A percentile compares a stretch with the other conserved stretches of the same genome.
phyloP scores from a whole-genome alignment of 2,888 invertebrate genomes.

The Cinara cedri region DNA sequence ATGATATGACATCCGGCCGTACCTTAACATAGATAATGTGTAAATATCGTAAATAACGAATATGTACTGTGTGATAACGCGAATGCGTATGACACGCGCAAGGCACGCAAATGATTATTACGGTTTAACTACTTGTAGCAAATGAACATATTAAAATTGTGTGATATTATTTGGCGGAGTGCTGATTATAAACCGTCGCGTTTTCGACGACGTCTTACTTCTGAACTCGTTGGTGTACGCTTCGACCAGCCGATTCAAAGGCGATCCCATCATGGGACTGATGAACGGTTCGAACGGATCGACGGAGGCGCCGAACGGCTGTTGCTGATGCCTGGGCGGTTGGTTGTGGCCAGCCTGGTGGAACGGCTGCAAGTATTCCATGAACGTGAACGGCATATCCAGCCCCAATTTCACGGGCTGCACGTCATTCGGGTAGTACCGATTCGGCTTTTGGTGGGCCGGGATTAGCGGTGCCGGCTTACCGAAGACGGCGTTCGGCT shows the following conservation, averaged over 20 bases:
- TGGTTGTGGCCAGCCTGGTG: no score
- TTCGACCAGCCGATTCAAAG: constrained; percentile 20
- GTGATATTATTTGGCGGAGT: no score
- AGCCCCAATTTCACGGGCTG: not conserved
- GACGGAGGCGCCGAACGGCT: not conserved
- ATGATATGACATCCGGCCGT: no score
- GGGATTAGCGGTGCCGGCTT: not conserved
- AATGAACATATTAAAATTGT: no score
- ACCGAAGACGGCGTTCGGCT: not conserved
- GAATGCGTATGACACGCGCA: no score
- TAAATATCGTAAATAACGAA: no score
- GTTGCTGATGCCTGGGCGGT: not conserved
- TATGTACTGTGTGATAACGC: no score
- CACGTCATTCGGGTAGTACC: not conserved
- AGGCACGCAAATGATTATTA: no score
- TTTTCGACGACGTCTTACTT: constrained; percentile 1
- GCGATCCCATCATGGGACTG: not conserved
- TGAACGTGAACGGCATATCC: not conserved
- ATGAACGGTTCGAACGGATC: constrained; percentile 24
- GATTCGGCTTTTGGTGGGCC: not conserved
- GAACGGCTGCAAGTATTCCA: constrained; percentile 35
- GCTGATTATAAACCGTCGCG: no score
- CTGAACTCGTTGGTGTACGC: constrained; percentile 46
- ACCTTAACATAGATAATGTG: no score
- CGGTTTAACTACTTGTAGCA: no score